Conservation (phyloP, 2,888 invertebrate species). For the Pyralis farinalis region DNA sequence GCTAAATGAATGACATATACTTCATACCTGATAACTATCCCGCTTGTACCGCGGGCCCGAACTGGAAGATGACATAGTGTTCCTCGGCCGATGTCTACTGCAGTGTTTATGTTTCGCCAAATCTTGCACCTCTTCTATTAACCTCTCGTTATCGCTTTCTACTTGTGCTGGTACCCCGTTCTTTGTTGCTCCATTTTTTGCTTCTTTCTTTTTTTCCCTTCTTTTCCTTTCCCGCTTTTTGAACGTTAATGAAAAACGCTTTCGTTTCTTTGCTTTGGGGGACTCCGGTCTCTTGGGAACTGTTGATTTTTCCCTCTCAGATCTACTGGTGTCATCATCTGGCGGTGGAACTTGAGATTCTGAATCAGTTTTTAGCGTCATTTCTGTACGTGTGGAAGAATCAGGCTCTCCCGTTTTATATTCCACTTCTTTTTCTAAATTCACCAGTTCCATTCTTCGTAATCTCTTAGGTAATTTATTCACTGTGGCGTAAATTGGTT, state of each 20-base stretch:
- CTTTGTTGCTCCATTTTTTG: conserved; percentile 49
- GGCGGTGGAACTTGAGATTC: conserved; percentile 62
- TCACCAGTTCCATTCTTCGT: conserved; percentile 67
- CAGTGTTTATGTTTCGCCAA: conserved; percentile 55
- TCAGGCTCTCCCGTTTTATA: conserved; percentile 65
- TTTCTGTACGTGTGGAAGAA: conserved; percentile 63
- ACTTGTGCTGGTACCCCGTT: conserved; percentile 51
- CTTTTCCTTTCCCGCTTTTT: conserved; percentile 72
- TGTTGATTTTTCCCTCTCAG: conserved; percentile 65
- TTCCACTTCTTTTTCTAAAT: conserved; percentile 71
- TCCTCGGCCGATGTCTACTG: conserved; percentile 57
- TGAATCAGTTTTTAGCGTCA: conserved; percentile 66
- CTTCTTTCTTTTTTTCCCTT: conserved; percentile 64
- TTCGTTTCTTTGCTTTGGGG: conserved; percentile 71
- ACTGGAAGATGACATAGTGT: conserved; percentile 65
- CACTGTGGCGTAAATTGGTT: conserved; percentile 76
- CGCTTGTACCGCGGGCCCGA: conserved; percentile 76
- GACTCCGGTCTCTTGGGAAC: conserved; percentile 62
- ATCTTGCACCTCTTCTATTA: conserved; percentile 61
- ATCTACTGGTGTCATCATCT: conserved; percentile 71
- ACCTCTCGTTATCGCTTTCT: conserved; percentile 70
- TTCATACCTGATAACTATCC: conserved; percentile 77
- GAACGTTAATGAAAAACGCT: conserved; percentile 69
- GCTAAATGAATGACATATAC: no score
- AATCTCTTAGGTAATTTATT: conserved; percentile 75